Base-by-base conservation (phyloP, 2,888 invertebrate species). In the Junonia oenone region DNA sequence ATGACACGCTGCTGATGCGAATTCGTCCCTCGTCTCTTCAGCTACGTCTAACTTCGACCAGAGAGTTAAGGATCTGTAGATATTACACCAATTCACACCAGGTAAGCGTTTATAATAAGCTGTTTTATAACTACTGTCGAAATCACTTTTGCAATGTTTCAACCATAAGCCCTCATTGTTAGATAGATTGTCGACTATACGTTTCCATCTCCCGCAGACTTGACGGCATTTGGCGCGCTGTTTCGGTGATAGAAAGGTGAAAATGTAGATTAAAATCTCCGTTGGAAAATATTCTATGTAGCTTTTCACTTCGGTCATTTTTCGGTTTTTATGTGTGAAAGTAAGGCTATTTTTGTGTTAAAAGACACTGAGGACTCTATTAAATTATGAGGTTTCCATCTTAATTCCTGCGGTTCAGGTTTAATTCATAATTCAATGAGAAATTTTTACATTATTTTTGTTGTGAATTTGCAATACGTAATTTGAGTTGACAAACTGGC, bases 51-150 rank as follows among this genome's bases (percentile, higher is more conserved):
- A 40, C 31, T 68, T 68, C 0, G 75, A 64, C 89, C 89, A 89
- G 0, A 85, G 66, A 0, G 72, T 56, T 0, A 89, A 51, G 0
- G 83, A 82, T 3, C 76, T 73, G 55, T 87, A 89, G 2, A 88
- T 62, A 56, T 81, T 65, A 47, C 66, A 78, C 81, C 82, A 86
- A 0, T 59, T 47, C 0, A 79, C 33, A 0, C 72, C 70, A 0
- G 63, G 45, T 0, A 65, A 65, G 0, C 75, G 56, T 38, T 83
- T 85, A 1, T 52, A 45, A 1, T 72, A 66, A 0, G 83, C 85
- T 0, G 56, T 46, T 35, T 58, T 40, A 27, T 71, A 81, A 0
- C 76, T 52, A 0, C 58, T 55, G 0, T 51, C 56, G 26, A 71
- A 89, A 15, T 89, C 83, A 0, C 31, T 43, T 52, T 61, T 59